Evolutionary conservation across 2,888 invertebrate species (phyloP).

Genomic region (Phalera bucephala): DNA sequence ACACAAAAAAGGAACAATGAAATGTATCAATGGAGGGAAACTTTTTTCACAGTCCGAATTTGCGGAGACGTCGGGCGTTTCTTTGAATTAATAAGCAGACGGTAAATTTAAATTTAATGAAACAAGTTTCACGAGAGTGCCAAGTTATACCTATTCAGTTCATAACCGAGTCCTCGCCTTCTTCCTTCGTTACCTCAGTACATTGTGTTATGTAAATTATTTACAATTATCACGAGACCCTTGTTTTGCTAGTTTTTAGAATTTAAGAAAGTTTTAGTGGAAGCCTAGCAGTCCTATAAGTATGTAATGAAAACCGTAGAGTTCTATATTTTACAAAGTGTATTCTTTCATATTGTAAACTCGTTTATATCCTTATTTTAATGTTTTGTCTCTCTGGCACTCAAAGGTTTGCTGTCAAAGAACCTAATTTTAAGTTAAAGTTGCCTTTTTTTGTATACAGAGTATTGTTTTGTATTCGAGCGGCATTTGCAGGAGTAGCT

Average conservation of each 20-base stretch:
- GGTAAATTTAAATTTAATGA: constrained; percentile 76
- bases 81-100: constrained; percentile 72
- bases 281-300: too few species aligned
- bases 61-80: constrained; percentile 50
- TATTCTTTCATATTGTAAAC: too few species aligned
- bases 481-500: too few species aligned
- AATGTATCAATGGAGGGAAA: constrained; percentile 48
- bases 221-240: constrained; percentile 19
- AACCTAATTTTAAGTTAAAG: too few species aligned
- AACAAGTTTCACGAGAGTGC: constrained; percentile 62
- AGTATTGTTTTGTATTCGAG: too few species aligned
- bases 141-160: constrained; percentile 53
- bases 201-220: constrained; percentile 52
- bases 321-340: too few species aligned
- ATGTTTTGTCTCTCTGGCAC: too few species aligned
- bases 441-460: too few species aligned
- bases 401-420: too few species aligned
- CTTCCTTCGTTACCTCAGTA: constrained; percentile 41
- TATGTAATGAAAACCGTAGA: too few species aligned
- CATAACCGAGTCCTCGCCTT: constrained; percentile 42
- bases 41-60: constrained; percentile 39
- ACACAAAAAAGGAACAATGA: constrained; percentile 43
- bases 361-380: too few species aligned
- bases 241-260: not conserved
- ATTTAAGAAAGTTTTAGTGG: too few species aligned